Conservation (phyloP, 1,140 invertebrate species). For the Hylaeus anthracinus region DNA sequence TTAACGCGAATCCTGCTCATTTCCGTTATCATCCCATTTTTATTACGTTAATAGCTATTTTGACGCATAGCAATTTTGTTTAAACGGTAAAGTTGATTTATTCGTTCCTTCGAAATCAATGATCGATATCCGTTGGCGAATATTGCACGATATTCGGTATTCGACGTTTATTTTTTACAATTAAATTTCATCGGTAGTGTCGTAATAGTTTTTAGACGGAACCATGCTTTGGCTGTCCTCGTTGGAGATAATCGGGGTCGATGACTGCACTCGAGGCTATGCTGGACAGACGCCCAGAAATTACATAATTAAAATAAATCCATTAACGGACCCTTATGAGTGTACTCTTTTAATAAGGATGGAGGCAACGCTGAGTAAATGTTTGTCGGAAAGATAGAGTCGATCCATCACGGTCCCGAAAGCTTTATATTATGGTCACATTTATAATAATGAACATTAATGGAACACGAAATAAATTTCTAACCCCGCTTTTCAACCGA, state of each 20-base stretch:
- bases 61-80: background rate
- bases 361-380: background rate
- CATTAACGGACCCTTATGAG: background rate
- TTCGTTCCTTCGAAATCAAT: background rate
- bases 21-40: too few species aligned
- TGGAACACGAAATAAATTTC: background rate
- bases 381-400: background rate
- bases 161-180: too few species aligned
- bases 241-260: background rate
- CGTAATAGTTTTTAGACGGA: background rate
- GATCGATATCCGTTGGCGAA: background rate
- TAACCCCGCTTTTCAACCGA: too few species aligned
- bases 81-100: background rate
- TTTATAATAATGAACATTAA: background rate
- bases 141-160: background rate
- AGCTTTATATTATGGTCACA: too few species aligned
- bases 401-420: background rate
- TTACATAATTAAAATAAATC: constrained; percentile 4
- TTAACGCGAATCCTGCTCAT: too few species aligned
- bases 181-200: background rate
- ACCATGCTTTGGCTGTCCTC: background rate
- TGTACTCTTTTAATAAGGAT: background rate
- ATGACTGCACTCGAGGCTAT: background rate
- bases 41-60: background rate
- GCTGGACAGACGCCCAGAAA: background rate